Percentiles rank a stretch among this genome's conserved stretches.
Evolutionary conservation across 2,797 vertebrate species (phyloP).

Genomic region (Fundulus diaphanus): DNA sequence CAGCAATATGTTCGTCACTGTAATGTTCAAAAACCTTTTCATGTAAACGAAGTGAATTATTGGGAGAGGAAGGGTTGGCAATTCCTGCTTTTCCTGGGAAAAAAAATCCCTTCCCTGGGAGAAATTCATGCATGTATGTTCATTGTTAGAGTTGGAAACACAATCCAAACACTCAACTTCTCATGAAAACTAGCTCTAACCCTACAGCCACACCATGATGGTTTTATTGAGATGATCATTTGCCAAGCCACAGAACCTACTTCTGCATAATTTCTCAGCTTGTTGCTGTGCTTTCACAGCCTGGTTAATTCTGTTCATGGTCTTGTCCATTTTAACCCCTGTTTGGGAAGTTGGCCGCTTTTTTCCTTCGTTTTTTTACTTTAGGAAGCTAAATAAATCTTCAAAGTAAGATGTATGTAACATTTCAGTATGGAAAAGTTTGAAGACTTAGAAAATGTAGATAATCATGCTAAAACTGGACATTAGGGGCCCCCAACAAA

Average conservation of each 20-base stretch:
- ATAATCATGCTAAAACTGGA: not conserved
- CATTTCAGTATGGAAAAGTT: not conserved
- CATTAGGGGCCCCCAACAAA: not conserved
- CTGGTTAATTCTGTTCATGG: not conserved
- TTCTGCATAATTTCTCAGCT: not conserved
- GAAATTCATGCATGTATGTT: not conserved
- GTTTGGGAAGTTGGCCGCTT: not conserved
- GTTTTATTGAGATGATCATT: not conserved
- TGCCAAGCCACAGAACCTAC: not conserved
- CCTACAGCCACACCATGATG: not conserved
- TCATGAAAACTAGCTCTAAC: not conserved
- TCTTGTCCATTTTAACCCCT: not conserved
- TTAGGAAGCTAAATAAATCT: not conserved
- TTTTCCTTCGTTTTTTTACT: not conserved
- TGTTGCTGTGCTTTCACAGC: not conserved
- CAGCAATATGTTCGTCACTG: not conserved
- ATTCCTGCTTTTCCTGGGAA: not conserved
- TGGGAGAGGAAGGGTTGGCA: not conserved
- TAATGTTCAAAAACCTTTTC: not conserved
- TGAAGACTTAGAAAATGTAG: not conserved
- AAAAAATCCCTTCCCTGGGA: not conserved
- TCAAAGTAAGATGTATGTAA: not conserved
- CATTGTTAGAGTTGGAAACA: not conserved
- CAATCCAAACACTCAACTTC: not conserved
- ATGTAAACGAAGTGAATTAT: constrained; percentile 3